Evolutionary conservation across 2,113 vertebrate genomes (phyloP).

Genomic region (Micromys minutus): DNA sequence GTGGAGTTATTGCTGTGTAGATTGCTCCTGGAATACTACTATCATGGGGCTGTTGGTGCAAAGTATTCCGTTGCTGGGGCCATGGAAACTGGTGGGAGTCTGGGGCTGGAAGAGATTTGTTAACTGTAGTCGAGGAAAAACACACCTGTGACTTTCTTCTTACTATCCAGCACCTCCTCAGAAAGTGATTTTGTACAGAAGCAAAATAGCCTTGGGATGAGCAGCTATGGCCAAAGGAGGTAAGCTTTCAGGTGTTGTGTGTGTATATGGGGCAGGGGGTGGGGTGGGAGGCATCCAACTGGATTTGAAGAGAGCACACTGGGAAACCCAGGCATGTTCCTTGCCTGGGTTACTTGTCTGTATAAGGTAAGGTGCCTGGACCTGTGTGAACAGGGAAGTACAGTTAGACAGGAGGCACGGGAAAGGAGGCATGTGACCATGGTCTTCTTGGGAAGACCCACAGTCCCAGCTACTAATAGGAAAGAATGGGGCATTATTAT

Average conservation of each 20-base stretch:
- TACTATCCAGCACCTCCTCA: background rate
- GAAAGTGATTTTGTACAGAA: background rate
- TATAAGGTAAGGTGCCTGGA: background rate
- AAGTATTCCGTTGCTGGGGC: background rate
- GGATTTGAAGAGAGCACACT: background rate
- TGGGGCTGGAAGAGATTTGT: background rate
- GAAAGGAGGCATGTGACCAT: background rate
- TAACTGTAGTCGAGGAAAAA: background rate
- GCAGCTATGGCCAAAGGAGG: background rate
- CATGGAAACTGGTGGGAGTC: background rate
- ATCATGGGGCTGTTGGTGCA: background rate
- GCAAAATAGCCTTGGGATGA: background rate
- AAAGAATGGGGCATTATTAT: conserved; percentile 4
- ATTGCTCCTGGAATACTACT: background rate
- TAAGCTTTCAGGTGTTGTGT: background rate
- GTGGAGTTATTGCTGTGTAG: background rate
- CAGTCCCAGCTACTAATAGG: background rate
- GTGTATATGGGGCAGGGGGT: too few species aligned
- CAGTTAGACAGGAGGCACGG: background rate
- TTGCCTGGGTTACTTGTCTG: background rate
- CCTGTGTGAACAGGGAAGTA: background rate
- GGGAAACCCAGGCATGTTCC: background rate
- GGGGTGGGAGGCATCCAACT: background rate
- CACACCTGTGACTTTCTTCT: background rate
- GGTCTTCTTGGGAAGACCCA: background rate